phyloP scores from a whole-genome alignment of 2,888 invertebrate species.

The Eristalis arbustorum region DNA sequence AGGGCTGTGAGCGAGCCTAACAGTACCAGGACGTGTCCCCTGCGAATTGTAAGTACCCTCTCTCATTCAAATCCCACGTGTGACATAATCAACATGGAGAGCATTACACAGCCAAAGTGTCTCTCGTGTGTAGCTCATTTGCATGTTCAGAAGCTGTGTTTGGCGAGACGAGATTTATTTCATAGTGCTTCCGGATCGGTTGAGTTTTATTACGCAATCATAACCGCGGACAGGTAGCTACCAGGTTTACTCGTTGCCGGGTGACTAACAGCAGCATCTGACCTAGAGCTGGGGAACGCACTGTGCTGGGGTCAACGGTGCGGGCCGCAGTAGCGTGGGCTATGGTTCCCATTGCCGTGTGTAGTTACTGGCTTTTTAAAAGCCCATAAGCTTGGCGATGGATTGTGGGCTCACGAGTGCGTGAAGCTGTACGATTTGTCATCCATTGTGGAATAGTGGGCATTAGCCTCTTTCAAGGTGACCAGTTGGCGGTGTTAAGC shows the following conservation, averaged over 20 bases:
- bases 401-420: neutral
- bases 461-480: slow-evolving; percentile 29
- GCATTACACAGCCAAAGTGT: neutral
- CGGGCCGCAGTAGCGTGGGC: neutral
- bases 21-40: slow-evolving; percentile 76
- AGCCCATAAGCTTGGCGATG: slow-evolving; percentile 2
- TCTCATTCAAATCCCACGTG: neutral
- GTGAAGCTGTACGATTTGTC: neutral
- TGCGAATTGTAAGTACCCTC: slow-evolving; percentile 78
- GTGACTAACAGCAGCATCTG: slow-evolving; percentile 43
- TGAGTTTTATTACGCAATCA: slow-evolving; percentile 29
- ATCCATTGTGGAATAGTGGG: neutral
- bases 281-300: slow-evolving; percentile 57
- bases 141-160: slow-evolving; percentile 37
- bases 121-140: slow-evolving; percentile 34
- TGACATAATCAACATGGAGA: slow-evolving; percentile 46
- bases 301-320: neutral
- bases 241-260: neutral
- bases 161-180: slow-evolving; percentile 27
- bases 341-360: neutral
- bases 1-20: slow-evolving; percentile 71
- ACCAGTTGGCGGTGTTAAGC: neutral
- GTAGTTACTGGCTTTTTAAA: neutral
- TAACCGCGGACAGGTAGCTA: neutral
- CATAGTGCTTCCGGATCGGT: slow-evolving; percentile 43